Conservation (phyloP, 2,113 vertebrate species). For the Cynocephalus volans region DNA sequence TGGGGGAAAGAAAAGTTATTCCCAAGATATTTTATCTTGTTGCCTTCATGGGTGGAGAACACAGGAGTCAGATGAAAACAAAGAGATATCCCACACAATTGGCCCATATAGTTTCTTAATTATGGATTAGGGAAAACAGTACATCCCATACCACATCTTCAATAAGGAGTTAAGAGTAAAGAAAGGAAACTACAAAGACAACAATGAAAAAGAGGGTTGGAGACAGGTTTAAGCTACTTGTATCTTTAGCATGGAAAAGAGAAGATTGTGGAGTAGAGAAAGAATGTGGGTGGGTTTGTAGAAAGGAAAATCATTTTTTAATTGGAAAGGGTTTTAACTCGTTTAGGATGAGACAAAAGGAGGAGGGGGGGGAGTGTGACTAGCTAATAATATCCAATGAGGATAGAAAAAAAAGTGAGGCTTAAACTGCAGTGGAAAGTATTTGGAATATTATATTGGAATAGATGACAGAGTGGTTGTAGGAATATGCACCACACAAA, state of each 20-base stretch:
- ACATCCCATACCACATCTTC: not conserved
- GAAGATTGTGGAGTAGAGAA: not conserved
- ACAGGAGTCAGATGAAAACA: constrained; percentile 25
- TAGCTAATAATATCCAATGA: constrained; percentile 27
- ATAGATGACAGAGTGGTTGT: not conserved
- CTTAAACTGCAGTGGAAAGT: not conserved
- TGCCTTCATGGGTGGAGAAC: not conserved
- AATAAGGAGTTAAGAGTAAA: constrained; percentile 18
- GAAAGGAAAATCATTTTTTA: constrained; percentile 50
- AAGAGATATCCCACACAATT: not conserved
- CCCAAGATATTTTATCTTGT: not conserved
- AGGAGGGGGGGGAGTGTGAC: not conserved
- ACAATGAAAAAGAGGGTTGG: constrained; percentile 13
- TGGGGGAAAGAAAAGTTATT: not conserved
- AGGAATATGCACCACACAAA: constrained; percentile 30
- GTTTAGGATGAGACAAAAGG: not conserved
- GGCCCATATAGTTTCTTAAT: constrained; percentile 30
- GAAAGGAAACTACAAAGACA: constrained; percentile 18
- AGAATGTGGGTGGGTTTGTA: not conserved
- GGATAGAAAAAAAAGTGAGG: not conserved
- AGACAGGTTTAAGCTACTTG: constrained; percentile 20
- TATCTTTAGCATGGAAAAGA: constrained; percentile 27
- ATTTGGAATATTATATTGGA: constrained; percentile 16
- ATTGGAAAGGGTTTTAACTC: constrained; percentile 35
- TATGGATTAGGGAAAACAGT: not conserved